Evolutionary conservation across 2,797 vertebrate species (phyloP), one percentile per base, ranked within the genome.

Genomic region (Falco peregrinus): DNA sequence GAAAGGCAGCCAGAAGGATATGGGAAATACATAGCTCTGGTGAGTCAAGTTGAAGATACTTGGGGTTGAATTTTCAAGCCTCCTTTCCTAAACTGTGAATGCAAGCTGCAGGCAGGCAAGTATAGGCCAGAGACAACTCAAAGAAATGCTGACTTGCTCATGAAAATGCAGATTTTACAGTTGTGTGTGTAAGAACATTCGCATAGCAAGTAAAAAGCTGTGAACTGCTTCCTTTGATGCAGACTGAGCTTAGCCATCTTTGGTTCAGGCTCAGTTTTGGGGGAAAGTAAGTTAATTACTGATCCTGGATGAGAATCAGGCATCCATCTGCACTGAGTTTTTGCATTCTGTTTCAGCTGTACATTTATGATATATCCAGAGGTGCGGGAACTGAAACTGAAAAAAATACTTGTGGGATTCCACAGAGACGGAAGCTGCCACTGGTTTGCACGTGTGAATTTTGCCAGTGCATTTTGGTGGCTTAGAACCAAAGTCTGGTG

Each of bases 101-200:
- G 61, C 82, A 81, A 90, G 80, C 79, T 90, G 65, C 87, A 84
- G 82, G 60, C 84, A 93, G 83, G 54, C 81, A 84, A 92, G 90
- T 87, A 64, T 41, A 89, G 92, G 85, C 91, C 76, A 95, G 79
- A 95, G 76, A 90, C 69, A 86, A 70, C 92, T 81, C 57, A 53
- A 81, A 93, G 82, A 94, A 96, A 88, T 93, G 94, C 93, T 92
- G 91, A 92, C 79, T 96, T 91, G 69, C 89, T 94, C 79, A 93
- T 95, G 84, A 96, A 97, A 97, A 96, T 95, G 82, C 87, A 93
- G 87, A 88, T 95, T 95, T 95, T 95, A 95, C 84, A 89, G 87
- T 89, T 88, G 76, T 86, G 68, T 85, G 69, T 93, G 76, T 84
- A 81, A 94, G 96, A 95, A 85, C 76, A 51, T 90, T 71, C 19